Percentiles rank a stretch among this genome's conserved stretches.
These are phyloP conservation scores for Micromesistius poutassou DNA, from an alignment of 2,797 vertebrate species.

Conservation along the genomic window DNA sequence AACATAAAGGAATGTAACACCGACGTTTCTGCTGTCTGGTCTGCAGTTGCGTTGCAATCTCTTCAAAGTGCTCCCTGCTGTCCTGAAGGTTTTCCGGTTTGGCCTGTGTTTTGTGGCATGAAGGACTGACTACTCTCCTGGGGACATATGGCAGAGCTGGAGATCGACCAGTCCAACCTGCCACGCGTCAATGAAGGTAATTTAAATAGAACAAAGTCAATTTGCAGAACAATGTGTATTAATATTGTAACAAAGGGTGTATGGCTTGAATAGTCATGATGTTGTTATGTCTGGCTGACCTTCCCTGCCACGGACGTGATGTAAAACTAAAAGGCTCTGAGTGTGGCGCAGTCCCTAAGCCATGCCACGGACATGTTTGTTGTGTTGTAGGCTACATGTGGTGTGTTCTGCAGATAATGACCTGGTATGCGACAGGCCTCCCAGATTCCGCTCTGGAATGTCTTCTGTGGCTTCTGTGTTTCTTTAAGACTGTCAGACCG, in stretches of 20 bases:
- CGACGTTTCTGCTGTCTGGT: neutral
- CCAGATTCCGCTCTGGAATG: constrained; percentile 15
- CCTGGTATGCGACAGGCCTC: constrained; percentile 38
- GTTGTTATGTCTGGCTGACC: neutral
- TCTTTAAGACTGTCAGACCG: neutral
- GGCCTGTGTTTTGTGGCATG: constrained; percentile 37
- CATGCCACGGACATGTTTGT: neutral
- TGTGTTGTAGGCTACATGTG: neutral
- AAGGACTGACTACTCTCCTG: constrained; percentile 42
- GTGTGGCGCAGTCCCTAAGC: neutral
- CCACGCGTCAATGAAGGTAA: constrained; percentile 76
- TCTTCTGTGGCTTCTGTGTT: constrained; percentile 2
- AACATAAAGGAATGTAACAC: neutral
- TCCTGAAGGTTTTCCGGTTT: constrained; percentile 29
- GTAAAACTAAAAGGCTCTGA: neutral
- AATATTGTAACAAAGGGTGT: neutral
- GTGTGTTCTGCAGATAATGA: constrained; percentile 39
- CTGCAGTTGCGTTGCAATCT: neutral
- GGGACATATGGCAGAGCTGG: constrained; percentile 74
- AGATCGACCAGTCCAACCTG: constrained; percentile 76
- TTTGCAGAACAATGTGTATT: neutral
- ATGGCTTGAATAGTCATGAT: neutral
- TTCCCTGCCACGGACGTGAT: neutral
- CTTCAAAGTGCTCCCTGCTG: neutral
- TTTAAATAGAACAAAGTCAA: neutral